phyloP scores from a whole-genome alignment of 2,797 vertebrate species.

The Dendrocincla fuliginosa region DNA sequence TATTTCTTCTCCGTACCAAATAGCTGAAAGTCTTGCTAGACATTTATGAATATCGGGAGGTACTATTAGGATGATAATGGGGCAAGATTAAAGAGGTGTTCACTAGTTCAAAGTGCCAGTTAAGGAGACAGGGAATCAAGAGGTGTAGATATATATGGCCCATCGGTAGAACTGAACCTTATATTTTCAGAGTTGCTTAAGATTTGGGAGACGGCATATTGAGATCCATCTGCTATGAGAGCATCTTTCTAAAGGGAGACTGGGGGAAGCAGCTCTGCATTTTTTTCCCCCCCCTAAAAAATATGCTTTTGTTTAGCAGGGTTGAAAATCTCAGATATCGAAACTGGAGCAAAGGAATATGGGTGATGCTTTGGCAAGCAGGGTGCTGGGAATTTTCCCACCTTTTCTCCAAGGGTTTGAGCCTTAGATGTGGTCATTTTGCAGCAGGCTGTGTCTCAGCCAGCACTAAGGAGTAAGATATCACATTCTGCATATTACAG shows the following conservation, averaged over 20 bases:
- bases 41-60: conserved; percentile 82
- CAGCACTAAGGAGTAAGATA: not conserved
- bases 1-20: conserved; percentile 81
- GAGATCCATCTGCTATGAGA: conserved; percentile 73
- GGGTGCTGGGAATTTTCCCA: not conserved
- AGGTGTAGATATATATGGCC: not conserved
- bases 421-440: not conserved
- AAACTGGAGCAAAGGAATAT: not conserved
- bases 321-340: conserved; percentile 24
- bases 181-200: conserved; percentile 67
- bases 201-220: conserved; percentile 72
- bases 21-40: conserved; percentile 82
- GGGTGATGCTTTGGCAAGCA: not conserved
- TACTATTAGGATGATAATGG: conserved; percentile 84
- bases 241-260: conserved; percentile 51
- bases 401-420: not conserved
- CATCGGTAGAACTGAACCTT: conserved; percentile 56
- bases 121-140: conserved; percentile 68
- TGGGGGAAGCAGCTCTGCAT: conserved; percentile 28
- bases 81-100: conserved; percentile 80
- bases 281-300: not conserved
- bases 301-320: conserved; percentile 64
- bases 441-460: not conserved
- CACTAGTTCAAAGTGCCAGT: conserved; percentile 79
- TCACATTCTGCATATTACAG: not conserved